Base-by-base conservation (phyloP, 2,888 invertebrate species). In the Colostygia pectinataria region DNA sequence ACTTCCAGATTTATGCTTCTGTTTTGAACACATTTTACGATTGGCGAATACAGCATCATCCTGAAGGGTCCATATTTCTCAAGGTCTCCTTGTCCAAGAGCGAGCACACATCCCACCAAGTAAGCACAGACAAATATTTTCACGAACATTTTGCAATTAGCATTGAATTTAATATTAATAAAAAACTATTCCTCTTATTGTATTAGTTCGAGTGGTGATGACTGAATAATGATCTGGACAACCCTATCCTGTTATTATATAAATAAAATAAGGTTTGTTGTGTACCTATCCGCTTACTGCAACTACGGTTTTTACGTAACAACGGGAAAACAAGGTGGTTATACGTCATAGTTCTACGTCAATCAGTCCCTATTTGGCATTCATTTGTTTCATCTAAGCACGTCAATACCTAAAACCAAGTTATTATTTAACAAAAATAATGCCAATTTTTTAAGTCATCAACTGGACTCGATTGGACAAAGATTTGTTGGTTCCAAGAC, bases 11-110 rank as follows among this genome's bases (percentile, higher is more conserved):
- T 57, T 1, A 80, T 60, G 14, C 57, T 61, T 58, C 66, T 74
- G 44, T 79, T 74, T 49, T 80, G 84, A 13, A 71, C 61, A 69
- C 87, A 87, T 74, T 86, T 84, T 2, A 87, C 76, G 24, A 83
- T 65, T 10, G 70, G 74, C 0, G 83, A 83, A 28, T 66, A 69
- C 10, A 88, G 52, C 1, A 74, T 80, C 8, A 81, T 28, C 53
- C 79, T 79, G 27, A 87, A 79, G 0, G 86, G 88, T 53, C 87
- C 88, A 63, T 79, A 86, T 53, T 79, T 83, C 36, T 85, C 85
- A 44, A 81, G 67, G 45, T 83, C 83, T 0, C 80, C 79, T 4
- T 78, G 66, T 0, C 75, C 74, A 65, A 77, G 79, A 0, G 66
- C 65, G 36, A 60, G 29, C 2, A 59, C 49, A 20, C 43, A 45